A percentile compares a stretch with the other conserved stretches of the same genome.
phyloP scores from a whole-genome alignment of 2,797 vertebrate genomes.

The Lerista edwardsae region DNA sequence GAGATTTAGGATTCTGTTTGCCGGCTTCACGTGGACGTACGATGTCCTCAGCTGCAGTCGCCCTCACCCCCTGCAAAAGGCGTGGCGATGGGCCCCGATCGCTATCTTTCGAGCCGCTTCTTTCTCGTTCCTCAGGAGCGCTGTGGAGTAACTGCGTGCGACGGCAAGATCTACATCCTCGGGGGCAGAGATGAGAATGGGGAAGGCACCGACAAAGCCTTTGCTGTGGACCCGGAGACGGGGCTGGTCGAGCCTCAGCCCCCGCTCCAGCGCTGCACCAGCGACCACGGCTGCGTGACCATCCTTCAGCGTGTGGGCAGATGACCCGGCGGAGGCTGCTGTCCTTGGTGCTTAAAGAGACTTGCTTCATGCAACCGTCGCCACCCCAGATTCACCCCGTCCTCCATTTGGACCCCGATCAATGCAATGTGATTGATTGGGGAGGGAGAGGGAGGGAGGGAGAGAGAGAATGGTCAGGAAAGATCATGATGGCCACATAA shows the following conservation, averaged over 20 bases:
- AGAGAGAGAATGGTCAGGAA: no score
- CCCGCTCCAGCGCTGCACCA: constrained; percentile 75
- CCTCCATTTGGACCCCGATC: neutral
- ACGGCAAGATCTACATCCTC: constrained; percentile 80
- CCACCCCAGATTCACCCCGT: no score
- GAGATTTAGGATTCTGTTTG: neutral
- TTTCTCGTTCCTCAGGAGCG: constrained; percentile 75
- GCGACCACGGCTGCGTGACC: constrained; percentile 83
- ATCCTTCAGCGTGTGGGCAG: constrained; percentile 71
- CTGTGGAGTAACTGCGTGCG: constrained; percentile 79
- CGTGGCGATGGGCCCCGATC: neutral
- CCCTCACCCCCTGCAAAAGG: neutral
- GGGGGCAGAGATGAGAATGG: constrained; percentile 78
- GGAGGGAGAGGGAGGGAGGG: no score
- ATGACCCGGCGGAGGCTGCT: constrained; percentile 32
- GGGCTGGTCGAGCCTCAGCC: constrained; percentile 68
- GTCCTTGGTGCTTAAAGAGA: neutral
- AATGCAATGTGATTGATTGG: no score
- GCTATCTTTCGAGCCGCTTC: constrained; percentile 11
- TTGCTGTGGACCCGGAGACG: constrained; percentile 72
- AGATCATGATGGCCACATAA: neutral
- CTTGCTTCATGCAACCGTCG: neutral
- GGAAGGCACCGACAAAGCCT: constrained; percentile 72
- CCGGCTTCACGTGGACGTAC: neutral
- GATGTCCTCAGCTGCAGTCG: no score